Evolutionary conservation across 2,888 invertebrate genomes (phyloP).

Genomic region (Clitarchus hookeri): DNA sequence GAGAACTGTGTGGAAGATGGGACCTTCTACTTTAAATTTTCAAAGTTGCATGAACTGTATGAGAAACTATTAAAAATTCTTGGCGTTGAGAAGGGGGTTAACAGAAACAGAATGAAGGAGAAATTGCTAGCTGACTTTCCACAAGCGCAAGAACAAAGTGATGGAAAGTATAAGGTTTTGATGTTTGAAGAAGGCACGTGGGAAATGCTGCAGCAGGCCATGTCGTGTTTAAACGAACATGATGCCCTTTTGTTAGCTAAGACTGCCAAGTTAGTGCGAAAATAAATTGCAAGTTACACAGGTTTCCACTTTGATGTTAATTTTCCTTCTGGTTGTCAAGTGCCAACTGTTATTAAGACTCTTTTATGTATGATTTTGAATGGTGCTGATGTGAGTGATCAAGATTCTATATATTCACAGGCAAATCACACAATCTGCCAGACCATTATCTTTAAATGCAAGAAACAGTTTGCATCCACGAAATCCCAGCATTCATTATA

Average conservation of each 20-base stretch:
- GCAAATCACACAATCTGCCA: constrained; percentile 30
- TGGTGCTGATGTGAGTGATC: constrained; percentile 27
- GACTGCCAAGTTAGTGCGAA: no score
- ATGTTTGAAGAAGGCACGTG: background rate
- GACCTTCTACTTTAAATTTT: no score
- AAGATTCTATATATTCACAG: constrained; percentile 32
- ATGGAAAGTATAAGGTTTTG: no score
- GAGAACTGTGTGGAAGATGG: no score
- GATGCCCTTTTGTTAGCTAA: no score
- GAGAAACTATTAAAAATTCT: constrained; percentile 32
- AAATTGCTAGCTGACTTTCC: constrained; percentile 32
- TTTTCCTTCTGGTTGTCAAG: constrained; percentile 27
- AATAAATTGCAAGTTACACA: constrained; percentile 28
- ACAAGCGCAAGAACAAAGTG: constrained; percentile 31
- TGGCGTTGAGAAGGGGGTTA: constrained; percentile 32
- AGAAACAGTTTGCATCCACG: no score
- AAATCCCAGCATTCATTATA: no score
- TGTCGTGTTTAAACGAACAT: background rate
- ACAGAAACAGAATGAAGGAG: constrained; percentile 33
- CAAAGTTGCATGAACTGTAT: no score
- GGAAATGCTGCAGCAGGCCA: constrained; percentile 19
- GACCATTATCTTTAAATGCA: constrained; percentile 31
- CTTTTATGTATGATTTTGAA: constrained; percentile 33
- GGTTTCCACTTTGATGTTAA: constrained; percentile 33
- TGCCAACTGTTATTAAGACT: constrained; percentile 29